phyloP scores from a whole-genome alignment of 1,140 invertebrate species.

The Gonatopus flavifemur region DNA sequence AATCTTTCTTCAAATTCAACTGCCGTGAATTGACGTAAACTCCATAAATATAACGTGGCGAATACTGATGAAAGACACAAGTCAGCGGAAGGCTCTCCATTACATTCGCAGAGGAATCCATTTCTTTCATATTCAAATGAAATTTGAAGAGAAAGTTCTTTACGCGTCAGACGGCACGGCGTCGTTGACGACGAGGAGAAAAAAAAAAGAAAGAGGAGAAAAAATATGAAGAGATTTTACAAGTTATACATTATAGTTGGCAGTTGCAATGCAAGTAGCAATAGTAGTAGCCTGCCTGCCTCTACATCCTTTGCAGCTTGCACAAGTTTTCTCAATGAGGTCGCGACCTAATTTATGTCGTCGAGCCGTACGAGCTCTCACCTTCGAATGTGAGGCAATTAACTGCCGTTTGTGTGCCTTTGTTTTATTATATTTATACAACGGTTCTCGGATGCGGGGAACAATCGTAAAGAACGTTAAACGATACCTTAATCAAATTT shows the following conservation, averaged over 20 bases:
- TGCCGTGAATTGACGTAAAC: too few species aligned
- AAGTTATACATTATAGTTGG: too few species aligned
- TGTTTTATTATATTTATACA: too few species aligned
- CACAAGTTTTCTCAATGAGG: constrained; percentile 12
- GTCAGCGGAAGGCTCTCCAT: neutral
- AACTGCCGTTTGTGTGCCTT: constrained; percentile 11
- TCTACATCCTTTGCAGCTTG: neutral
- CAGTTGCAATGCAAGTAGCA: neutral
- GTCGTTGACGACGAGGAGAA: too few species aligned
- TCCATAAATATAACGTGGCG: too few species aligned
- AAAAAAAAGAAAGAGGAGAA: neutral
- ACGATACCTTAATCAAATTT: too few species aligned
- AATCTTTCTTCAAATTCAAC: too few species aligned
- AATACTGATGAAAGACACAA: neutral
- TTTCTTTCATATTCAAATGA: constrained; percentile 11
- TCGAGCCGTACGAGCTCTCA: neutral
- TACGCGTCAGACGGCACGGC: neutral
- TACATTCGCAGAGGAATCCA: neutral
- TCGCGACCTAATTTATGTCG: constrained; percentile 21
- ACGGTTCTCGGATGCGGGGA: too few species aligned
- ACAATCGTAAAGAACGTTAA: too few species aligned
- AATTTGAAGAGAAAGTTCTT: constrained; percentile 3
- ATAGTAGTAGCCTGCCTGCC: neutral
- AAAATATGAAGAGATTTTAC: neutral
- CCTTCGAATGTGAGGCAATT: constrained; percentile 18